Conservation (phyloP, 2,888 invertebrate genomes). For the Mycalesis mineus region DNA sequence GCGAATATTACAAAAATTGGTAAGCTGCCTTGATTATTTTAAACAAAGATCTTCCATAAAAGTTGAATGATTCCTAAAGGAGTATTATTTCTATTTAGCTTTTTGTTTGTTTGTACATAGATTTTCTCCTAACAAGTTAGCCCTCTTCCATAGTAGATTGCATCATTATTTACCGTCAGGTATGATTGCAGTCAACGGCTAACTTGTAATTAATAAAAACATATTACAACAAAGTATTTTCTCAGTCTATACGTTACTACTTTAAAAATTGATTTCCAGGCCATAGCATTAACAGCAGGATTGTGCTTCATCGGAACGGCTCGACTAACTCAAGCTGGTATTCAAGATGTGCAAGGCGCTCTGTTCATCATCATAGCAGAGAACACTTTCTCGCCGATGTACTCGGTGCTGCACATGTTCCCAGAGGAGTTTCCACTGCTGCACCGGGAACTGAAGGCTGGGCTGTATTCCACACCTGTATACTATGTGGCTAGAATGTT, state of each 20-base stretch:
- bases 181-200: too few species aligned
- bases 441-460: constrained; percentile 88
- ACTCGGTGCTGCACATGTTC: constrained; percentile 90
- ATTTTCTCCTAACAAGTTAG: too few species aligned
- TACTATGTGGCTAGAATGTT: constrained; percentile 90
- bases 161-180: too few species aligned
- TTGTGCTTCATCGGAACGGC: constrained; percentile 89
- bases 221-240: too few species aligned
- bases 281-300: constrained; percentile 87
- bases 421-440: constrained; percentile 89
- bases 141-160: too few species aligned
- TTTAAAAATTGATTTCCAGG: constrained; percentile 62
- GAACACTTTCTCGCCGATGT: constrained; percentile 94
- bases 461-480: constrained; percentile 86
- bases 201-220: too few species aligned
- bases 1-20: constrained; percentile 89
- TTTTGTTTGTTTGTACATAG: too few species aligned
- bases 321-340: constrained; percentile 85
- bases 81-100: too few species aligned
- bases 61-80: too few species aligned
- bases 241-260: too few species aligned
- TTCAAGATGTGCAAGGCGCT: constrained; percentile 92
- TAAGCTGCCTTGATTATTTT: constrained; percentile 55
- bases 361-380: constrained; percentile 92
- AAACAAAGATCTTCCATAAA: too few species aligned